phyloP scores from a whole-genome alignment of 2,797 vertebrate species.

The Avahi laniger region DNA sequence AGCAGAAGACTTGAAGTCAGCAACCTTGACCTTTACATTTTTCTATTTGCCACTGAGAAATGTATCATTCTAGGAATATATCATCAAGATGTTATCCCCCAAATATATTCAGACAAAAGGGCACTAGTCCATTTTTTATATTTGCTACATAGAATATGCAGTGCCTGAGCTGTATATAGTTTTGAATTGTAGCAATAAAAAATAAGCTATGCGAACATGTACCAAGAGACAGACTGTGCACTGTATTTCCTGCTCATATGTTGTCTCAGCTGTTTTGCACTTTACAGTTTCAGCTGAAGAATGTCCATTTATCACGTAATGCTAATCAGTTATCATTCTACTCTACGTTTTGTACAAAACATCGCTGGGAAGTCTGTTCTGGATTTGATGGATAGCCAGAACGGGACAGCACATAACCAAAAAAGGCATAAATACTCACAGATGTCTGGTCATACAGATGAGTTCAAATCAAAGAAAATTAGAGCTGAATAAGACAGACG shows the following conservation, averaged over 20 bases:
- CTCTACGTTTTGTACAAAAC: conserved; percentile 76
- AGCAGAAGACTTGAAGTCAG: background rate
- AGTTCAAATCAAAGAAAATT: conserved; percentile 78
- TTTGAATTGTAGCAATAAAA: conserved; percentile 57
- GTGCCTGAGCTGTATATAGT: background rate
- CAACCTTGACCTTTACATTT: background rate
- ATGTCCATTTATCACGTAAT: conserved; percentile 80
- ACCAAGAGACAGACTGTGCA: conserved; percentile 61
- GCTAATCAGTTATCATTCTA: conserved; percentile 81
- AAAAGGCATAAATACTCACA: conserved; percentile 82
- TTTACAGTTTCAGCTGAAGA: conserved; percentile 77
- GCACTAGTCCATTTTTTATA: background rate
- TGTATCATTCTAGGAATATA: background rate
- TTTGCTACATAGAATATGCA: background rate
- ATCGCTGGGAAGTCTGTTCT: conserved; percentile 75
- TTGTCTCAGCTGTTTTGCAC: conserved; percentile 78
- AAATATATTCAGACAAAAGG: conserved; percentile 28
- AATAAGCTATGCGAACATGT: conserved; percentile 53
- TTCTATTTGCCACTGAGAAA: background rate
- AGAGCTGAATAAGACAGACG: conserved; percentile 65
- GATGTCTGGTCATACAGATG: conserved; percentile 78
- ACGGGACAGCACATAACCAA: conserved; percentile 72
- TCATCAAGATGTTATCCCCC: background rate
- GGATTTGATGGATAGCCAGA: conserved; percentile 80
- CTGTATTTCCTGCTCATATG: conserved; percentile 75